Conservation (phyloP, 2,113 vertebrate genomes). For the Channa maculata region DNA sequence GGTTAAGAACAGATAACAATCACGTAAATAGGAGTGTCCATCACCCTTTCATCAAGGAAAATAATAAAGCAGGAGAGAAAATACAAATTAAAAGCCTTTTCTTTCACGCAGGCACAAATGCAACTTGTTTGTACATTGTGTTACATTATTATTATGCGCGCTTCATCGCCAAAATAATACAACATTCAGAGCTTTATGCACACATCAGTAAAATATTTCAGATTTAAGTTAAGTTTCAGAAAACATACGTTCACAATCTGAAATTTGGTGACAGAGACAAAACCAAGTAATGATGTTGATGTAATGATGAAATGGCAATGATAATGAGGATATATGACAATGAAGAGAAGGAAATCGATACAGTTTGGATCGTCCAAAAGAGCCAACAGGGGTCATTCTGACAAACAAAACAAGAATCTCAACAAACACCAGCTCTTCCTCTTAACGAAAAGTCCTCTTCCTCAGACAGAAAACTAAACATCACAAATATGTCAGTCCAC, state of each 20-base stretch:
- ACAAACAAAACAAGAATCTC: background rate
- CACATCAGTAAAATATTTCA: constrained; percentile 2
- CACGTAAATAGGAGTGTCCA: background rate
- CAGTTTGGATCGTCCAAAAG: constrained; percentile 34
- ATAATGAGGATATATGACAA: constrained; percentile 37
- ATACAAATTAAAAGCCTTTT: constrained; percentile 19
- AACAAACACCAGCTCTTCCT: constrained; percentile 19
- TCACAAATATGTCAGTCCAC: constrained; percentile 64
- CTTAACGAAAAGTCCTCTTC: constrained; percentile 30
- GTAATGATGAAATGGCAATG: constrained; percentile 50
- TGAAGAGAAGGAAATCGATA: constrained; percentile 38
- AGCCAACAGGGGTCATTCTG: constrained; percentile 7
- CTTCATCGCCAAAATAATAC: constrained; percentile 15
- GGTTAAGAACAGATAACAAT: constrained; percentile 19
- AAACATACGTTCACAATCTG: constrained; percentile 11
- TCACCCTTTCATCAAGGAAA: constrained; percentile 6
- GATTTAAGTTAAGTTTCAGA: background rate
- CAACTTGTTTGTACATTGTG: constrained; percentile 21
- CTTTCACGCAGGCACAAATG: constrained; percentile 36
- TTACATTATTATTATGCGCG: constrained; percentile 8
- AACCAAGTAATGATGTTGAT: constrained; percentile 39
- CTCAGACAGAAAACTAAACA: constrained; percentile 49
- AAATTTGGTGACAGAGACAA: constrained; percentile 19
- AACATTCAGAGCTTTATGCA: constrained; percentile 8
- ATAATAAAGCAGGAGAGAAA: constrained; percentile 13